phyloP scores from a whole-genome alignment of 2,113 vertebrate genomes.

The Pollimyrus isidori region DNA sequence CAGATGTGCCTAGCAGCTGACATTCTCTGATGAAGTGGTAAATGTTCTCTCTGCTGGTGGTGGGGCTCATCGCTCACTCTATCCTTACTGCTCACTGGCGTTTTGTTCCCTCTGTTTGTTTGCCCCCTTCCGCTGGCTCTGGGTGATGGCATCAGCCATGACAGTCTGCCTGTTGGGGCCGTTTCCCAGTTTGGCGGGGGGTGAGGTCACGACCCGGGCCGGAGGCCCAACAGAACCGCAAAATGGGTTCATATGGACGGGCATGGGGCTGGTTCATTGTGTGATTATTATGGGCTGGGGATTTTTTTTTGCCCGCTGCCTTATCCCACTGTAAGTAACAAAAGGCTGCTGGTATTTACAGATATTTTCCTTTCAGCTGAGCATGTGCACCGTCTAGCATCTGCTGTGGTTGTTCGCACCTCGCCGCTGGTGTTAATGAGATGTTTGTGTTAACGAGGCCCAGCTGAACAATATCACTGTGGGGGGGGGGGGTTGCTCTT shows the following conservation, averaged over 20 bases:
- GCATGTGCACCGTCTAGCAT: background rate
- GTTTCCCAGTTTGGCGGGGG: background rate
- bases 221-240: background rate
- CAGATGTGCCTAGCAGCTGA: constrained; percentile 2
- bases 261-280: background rate
- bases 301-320: background rate
- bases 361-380: background rate
- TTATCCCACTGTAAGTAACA: background rate
- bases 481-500: background rate
- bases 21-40: background rate
- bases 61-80: background rate
- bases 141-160: background rate
- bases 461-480: background rate
- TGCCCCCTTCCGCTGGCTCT: background rate
- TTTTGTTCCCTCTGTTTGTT: background rate
- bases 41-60: background rate
- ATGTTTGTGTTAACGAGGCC: background rate
- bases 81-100: background rate
- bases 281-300: background rate
- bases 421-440: background rate
- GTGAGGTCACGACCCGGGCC: background rate
- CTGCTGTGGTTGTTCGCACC: background rate
- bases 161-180: background rate
- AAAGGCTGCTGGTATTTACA: background rate
- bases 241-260: background rate